A percentile compares a stretch with the other conserved stretches of the same genome.
phyloP scores from a whole-genome alignment of 2,797 vertebrate species.

The Falco peregrinus region DNA sequence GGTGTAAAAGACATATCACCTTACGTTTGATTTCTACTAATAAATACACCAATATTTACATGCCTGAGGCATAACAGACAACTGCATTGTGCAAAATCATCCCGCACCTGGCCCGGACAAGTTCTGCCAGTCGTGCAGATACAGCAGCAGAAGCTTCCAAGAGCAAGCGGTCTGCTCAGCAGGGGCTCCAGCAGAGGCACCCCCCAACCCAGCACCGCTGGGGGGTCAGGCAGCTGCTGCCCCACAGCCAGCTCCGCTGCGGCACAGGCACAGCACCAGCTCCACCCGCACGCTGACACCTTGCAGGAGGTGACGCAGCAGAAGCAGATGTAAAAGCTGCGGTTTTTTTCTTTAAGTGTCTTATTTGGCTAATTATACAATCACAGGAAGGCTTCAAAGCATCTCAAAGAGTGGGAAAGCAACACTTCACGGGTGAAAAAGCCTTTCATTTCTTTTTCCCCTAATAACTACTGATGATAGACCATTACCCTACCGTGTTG shows the following conservation, averaged over 20 bases:
- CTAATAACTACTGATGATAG: not conserved
- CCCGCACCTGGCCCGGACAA: accelerated
- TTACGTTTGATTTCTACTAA: not conserved
- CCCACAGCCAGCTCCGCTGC: accelerated
- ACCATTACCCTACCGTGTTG: not conserved
- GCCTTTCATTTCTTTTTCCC: not conserved
- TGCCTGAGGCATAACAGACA: not conserved
- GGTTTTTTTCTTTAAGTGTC: not conserved
- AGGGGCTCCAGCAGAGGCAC: accelerated
- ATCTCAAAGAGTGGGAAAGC: not conserved
- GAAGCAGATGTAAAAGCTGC: not conserved
- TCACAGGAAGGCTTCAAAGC: not conserved
- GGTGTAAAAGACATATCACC: accelerated
- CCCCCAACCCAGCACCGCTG: no score
- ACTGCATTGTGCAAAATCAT: not conserved
- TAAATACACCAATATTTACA: not conserved
- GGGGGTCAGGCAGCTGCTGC: not conserved
- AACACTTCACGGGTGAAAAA: not conserved
- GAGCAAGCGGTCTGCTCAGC: accelerated
- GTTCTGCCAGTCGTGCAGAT: accelerated
- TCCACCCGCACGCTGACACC: not conserved
- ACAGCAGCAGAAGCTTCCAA: not conserved
- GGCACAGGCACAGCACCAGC: not conserved
- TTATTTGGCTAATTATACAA: not conserved
- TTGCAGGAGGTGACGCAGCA: accelerated